Evolutionary conservation across 2,113 vertebrate species (phyloP), one percentile per base, ranked within the genome.

Genomic region (Chascanopsetta lugubris): DNA sequence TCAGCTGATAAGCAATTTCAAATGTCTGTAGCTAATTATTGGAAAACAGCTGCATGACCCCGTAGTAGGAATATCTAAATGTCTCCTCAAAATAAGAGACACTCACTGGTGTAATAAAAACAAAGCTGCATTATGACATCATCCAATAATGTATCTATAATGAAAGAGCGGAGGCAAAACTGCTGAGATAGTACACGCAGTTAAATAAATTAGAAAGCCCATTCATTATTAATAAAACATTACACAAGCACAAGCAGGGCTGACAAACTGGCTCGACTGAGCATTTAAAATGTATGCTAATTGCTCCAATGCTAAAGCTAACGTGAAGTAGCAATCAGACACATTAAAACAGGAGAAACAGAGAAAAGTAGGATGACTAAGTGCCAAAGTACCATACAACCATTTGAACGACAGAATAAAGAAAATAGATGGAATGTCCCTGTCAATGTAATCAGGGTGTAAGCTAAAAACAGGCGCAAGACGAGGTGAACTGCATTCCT

Each of bases 401-500:
- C 0, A 5, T 25, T 6, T 29, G 15, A 42, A 53, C 17, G 2
- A 26, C 3, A 6, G 21, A 49, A 11, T 4, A 25, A 54, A 50
- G 42, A 7, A 57, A 43, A 66, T 12, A 18, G 42, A 42, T 13
- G 34, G 8, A 38, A 11, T 18, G 8, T 55, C 25, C 2, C 5
- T 40, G 36, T 4, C 58, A 22, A 26, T 12, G 61, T 26, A 18
- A 22, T 26, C 8, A 20, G 36, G 11, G n/a, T 36, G 40, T 15
- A 22, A 24, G 25, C 36, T 12, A 30, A 8, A 30, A 38, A 45
- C 15, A 61, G 65, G 73, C 30, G 17, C 12, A 47, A 45, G 46
- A 5, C 18, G 57, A 64, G 47, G 38, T 21, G 38, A 63, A 51
- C 11, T n/a, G 53, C 62, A 77, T 67, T 83, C 65, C 63, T 78